Evolutionary conservation across 1,140 invertebrate species (phyloP), one percentile per base, ranked within the genome.

Genomic region (Cherax quadricarinatus): DNA sequence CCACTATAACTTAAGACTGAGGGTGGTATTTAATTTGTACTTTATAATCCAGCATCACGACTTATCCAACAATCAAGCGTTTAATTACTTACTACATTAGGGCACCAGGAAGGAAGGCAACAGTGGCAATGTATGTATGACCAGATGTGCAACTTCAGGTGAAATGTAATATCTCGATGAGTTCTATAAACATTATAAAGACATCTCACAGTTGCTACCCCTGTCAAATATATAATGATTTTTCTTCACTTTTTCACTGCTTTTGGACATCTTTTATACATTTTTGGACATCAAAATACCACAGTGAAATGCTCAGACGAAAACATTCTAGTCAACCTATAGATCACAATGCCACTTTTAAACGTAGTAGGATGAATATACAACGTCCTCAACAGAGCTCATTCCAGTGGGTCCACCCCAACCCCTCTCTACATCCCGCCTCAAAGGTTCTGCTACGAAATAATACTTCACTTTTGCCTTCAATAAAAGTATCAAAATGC

Each of bases 401-500:
- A 91, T 87, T 91, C 90, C 90, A 91, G 90, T 91, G 90, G 90
- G 90, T 91, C 90, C 90, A 91, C 89, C 89, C 89, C 75, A 81
- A 91, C 89, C 89, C 89, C 89, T 91, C 89, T 91, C 89, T 91
- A 91, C 89, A 91, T 91, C 89, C 89, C 89, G 89, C 89, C 60
- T 91, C 84, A 91, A 87, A 91, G 89, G 89, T 91, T 87, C 89
- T 91, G 89, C 89, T 91, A 91, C 89, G 62, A 91, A 91, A 91
- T 84, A 91, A 91, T 91, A 91, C 89, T 91, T 91, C 84, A 91
- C 89, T 91, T 91, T 91, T 91, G 89, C 89, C 78, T 86, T 91
- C 89, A 91, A 91, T 91, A 91, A 91, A 91, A 91, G 89, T 91
- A 91, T 91, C 89, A 91, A 91, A 91, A 91, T 91, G 89, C 89